Evolutionary conservation across 2,797 vertebrate species (phyloP).

Genomic region (Carapus acus): DNA sequence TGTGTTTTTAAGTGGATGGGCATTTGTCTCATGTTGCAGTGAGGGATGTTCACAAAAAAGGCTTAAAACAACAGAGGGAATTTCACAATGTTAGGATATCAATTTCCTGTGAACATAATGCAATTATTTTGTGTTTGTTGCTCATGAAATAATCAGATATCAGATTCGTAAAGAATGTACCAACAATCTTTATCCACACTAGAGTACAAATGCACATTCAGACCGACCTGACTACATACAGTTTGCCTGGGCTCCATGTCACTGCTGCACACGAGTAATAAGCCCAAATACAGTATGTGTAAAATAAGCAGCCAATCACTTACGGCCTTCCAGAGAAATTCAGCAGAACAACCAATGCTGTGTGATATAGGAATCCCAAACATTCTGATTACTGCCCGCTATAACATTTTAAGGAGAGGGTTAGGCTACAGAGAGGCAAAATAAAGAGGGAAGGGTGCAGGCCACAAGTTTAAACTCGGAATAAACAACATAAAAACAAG

Average conservation of each 20-base stretch:
- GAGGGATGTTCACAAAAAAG: no score
- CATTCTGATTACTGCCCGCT: slow-evolving; percentile 22
- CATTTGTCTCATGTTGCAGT: no score
- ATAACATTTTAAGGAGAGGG: slow-evolving; percentile 7
- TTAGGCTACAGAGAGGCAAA: slow-evolving; percentile 17
- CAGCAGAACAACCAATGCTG: slow-evolving; percentile 40
- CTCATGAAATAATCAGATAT: no score
- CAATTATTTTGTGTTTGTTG: no score
- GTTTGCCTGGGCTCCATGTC: slow-evolving; percentile 49
- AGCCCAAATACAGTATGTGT: slow-evolving; percentile 56
- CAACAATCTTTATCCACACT: no score
- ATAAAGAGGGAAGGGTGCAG: neutral
- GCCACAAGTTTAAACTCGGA: slow-evolving; percentile 6
- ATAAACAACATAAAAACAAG: slow-evolving; percentile 16
- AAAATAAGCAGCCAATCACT: slow-evolving; percentile 57
- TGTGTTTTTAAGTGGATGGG: no score
- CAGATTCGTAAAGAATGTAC: no score
- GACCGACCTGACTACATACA: no score
- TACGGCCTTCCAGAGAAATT: slow-evolving; percentile 35
- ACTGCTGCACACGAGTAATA: slow-evolving; percentile 57
- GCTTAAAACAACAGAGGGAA: no score
- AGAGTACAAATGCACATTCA: slow-evolving; percentile 57
- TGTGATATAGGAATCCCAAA: slow-evolving; percentile 27
- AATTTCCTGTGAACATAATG: no score
- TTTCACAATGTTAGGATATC: no score